These are phyloP conservation scores for Acipenser ruthenus DNA, from an alignment of 2,797 vertebrate genomes.

Conservation along the genomic window DNA sequence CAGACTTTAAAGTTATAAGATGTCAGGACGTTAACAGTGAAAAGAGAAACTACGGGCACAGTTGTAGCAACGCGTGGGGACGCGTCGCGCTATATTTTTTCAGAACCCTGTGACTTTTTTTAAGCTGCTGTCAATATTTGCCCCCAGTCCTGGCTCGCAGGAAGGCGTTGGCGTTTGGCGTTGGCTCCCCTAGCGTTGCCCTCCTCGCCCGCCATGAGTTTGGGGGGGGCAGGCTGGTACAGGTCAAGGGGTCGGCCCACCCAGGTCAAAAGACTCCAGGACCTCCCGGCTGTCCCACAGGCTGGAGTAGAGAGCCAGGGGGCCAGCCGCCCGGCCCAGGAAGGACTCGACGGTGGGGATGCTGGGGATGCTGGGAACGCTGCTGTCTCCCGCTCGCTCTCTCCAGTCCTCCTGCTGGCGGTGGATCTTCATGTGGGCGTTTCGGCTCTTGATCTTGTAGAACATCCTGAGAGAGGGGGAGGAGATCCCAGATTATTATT, in stretches of 20 bases:
- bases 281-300: slow-evolving; percentile 13
- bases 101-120: too few species aligned
- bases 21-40: too few species aligned
- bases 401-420: slow-evolving; percentile 65
- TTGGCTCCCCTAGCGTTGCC: slow-evolving; percentile 19
- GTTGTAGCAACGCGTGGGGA: too few species aligned
- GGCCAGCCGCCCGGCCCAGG: slow-evolving; percentile 15
- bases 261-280: slow-evolving; percentile 29
- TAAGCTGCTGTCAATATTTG: too few species aligned
- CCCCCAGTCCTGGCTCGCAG: too few species aligned
- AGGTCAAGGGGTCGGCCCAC: slow-evolving; percentile 21
- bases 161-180: not conserved
- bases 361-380: slow-evolving; percentile 9
- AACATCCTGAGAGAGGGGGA: slow-evolving; percentile 53
- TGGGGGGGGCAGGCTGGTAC: not conserved
- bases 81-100: too few species aligned
- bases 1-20: too few species aligned
- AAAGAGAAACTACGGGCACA: too few species aligned
- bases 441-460: slow-evolving; percentile 71
- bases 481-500: too few species aligned
- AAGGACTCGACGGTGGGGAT: slow-evolving; percentile 29
- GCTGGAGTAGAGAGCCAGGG: slow-evolving; percentile 47
- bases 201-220: slow-evolving; percentile 33
- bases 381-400: slow-evolving; percentile 41
- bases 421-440: slow-evolving; percentile 77